Conservation (phyloP, 2,888 invertebrate species). For the Choristoneura rosaceana region DNA sequence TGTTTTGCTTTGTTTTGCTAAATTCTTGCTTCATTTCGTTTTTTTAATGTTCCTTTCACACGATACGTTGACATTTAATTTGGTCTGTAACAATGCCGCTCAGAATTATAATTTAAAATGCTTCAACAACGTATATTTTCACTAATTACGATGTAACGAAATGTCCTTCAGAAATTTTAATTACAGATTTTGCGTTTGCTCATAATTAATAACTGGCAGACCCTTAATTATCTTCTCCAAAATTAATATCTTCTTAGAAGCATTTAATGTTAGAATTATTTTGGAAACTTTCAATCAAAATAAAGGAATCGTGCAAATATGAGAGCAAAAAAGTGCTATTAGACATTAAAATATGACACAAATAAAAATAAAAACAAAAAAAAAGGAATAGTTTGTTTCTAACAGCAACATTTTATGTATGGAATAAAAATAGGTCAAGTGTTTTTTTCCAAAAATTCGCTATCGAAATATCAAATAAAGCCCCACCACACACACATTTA, state of each 20-base stretch:
- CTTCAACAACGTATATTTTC: background rate
- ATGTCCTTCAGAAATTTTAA: constrained; percentile 1
- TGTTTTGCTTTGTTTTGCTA: constrained; percentile 15
- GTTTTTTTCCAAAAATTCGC: too few relatives aligned
- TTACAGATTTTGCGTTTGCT: background rate
- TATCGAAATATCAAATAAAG: too few relatives aligned
- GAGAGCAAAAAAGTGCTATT: too few relatives aligned
- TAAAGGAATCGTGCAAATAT: too few relatives aligned
- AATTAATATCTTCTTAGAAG: background rate
- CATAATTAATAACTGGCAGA: background rate
- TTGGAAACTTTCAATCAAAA: background rate
- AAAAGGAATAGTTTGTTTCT: too few relatives aligned
- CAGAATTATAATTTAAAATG: background rate
- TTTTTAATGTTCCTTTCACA: background rate
- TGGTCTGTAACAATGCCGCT: background rate
- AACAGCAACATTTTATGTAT: too few relatives aligned
- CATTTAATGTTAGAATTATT: background rate
- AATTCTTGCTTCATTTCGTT: background rate
- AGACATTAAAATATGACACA: too few relatives aligned
- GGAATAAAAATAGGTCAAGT: too few relatives aligned
- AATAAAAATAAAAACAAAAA: too few relatives aligned
- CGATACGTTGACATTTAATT: background rate
- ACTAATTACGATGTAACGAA: background rate
- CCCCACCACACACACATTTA: too few relatives aligned
- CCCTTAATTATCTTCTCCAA: constrained; percentile 1